Evolutionary conservation across 2,888 invertebrate genomes (phyloP), one percentile per base, ranked within the genome.

Genomic region (Cacoxenus indagator): DNA sequence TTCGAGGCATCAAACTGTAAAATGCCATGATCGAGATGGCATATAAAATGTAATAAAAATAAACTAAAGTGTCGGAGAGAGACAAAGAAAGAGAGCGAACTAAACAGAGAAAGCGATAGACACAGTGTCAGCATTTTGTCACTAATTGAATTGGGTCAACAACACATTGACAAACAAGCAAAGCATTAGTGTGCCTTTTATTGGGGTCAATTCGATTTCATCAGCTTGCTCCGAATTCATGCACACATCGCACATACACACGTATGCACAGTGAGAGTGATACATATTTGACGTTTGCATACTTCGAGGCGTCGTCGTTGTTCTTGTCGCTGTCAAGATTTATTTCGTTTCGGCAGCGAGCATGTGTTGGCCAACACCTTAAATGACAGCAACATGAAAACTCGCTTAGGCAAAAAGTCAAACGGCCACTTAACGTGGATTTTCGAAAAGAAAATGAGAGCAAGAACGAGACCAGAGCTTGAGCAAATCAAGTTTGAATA

Each of bases 371-470:
- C 59, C 73, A 73, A 69, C 69, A 71, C 72, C 73, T 70, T 71
- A 74, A 83, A 81, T 74, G 83, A 82, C 83, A 80, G 73, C 70
- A 81, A 81, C 80, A 81, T 83, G 80, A 75, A 79, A 83, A 83
- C 62, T 75, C 80, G 83, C 80, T 81, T 83, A 75, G 73, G 55
- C 45, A n/a, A 45, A 24, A 11, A 61, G 31, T 22, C 22, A 26
- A 37, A n/a, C 8, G 1, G 8, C 14, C 37, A 14, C 14, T 11
- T 8, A 37, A 37, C 37, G 14, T 14, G 14, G 14, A 37, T 37
- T 37, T 37, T 8, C 14, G 37, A 8, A 11, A 11, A 37, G 37
- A 37, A 37, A 4, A n/a, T n/a, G n/a, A n/a, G n/a, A n/a, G n/a
- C n/a, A n/a, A n/a, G n/a, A n/a, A n/a, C n/a, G n/a, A n/a, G n/a